Conservation (phyloP, 2,113 vertebrate species). For the Peromyscus californicus region DNA sequence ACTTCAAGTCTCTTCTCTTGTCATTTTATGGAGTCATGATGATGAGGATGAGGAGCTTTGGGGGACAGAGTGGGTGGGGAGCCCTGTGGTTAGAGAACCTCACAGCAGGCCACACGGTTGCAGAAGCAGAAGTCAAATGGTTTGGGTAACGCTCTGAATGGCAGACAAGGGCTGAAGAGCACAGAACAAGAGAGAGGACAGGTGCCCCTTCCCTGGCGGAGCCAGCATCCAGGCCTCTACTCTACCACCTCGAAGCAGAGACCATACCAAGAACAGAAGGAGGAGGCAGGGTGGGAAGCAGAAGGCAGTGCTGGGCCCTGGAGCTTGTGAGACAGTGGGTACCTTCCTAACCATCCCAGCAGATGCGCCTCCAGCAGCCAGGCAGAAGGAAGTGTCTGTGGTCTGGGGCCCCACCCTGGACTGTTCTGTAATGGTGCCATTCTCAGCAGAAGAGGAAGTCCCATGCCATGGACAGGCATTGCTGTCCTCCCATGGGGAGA, state of each 20-base stretch:
- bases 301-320: background rate
- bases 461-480: background rate
- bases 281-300: too few species aligned
- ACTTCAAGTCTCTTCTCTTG: constrained; percentile 72
- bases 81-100: constrained; percentile 71
- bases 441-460: constrained; percentile 31
- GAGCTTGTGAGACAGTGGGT: background rate
- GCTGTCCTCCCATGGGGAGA: background rate
- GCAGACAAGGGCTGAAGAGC: background rate
- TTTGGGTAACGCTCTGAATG: background rate
- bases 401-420: background rate
- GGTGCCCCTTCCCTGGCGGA: background rate
- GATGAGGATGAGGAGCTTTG: constrained; percentile 1
- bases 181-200: background rate
- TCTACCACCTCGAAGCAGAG: background rate
- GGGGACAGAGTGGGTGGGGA: constrained; percentile 68
- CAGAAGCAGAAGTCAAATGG: background rate
- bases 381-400: constrained; percentile 28
- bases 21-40: constrained; percentile 82
- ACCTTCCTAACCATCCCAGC: background rate
- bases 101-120: background rate
- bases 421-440: background rate
- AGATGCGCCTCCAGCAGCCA: background rate
- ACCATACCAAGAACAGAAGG: background rate
- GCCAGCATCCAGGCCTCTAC: fast-evolving